Conservation (phyloP, 2,888 invertebrate species). For the Biston betularia region DNA sequence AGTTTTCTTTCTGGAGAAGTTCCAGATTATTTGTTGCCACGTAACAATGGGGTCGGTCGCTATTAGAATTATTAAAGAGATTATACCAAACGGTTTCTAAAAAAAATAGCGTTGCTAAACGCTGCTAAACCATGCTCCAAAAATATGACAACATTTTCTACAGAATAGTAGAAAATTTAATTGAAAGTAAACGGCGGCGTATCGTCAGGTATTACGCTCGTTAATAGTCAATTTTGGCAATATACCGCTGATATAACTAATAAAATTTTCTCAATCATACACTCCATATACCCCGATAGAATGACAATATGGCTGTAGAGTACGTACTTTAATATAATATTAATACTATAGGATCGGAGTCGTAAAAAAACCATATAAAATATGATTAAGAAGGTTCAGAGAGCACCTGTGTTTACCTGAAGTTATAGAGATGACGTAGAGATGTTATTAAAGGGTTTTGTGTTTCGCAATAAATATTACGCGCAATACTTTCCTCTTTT, state of each 20-base stretch:
- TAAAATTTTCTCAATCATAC: slow-evolving; percentile 46
- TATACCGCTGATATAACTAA: slow-evolving; percentile 36
- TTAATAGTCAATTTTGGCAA: slow-evolving; percentile 44
- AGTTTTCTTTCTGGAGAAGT: slow-evolving; percentile 16
- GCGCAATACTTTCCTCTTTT: slow-evolving; percentile 17
- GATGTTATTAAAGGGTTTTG: slow-evolving; percentile 21
- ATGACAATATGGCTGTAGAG: slow-evolving; percentile 39
- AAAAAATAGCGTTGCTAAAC: slow-evolving; percentile 9
- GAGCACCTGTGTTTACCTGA: slow-evolving; percentile 26
- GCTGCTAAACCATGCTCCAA: background rate
- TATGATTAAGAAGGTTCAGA: slow-evolving; percentile 21
- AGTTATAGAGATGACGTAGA: slow-evolving; percentile 7
- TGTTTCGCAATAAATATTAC: slow-evolving; percentile 25
- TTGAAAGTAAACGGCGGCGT: slow-evolving; percentile 16
- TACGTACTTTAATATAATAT: slow-evolving; percentile 33
- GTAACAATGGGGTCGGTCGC: slow-evolving; percentile 10
- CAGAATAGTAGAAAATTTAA: slow-evolving; percentile 19
- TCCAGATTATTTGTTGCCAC: slow-evolving; percentile 19
- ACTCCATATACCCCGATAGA: slow-evolving; percentile 42
- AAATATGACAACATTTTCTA: slow-evolving; percentile 20
- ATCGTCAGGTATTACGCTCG: slow-evolving; percentile 33
- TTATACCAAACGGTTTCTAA: background rate
- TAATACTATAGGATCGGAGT: slow-evolving; percentile 25
- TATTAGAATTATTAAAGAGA: slow-evolving; percentile 1
- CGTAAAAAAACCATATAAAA: slow-evolving; percentile 31